Percentiles rank a stretch among this genome's conserved stretches.
Conservation (phyloP, 2,888 invertebrate species). For the Hetaerina titia region DNA sequence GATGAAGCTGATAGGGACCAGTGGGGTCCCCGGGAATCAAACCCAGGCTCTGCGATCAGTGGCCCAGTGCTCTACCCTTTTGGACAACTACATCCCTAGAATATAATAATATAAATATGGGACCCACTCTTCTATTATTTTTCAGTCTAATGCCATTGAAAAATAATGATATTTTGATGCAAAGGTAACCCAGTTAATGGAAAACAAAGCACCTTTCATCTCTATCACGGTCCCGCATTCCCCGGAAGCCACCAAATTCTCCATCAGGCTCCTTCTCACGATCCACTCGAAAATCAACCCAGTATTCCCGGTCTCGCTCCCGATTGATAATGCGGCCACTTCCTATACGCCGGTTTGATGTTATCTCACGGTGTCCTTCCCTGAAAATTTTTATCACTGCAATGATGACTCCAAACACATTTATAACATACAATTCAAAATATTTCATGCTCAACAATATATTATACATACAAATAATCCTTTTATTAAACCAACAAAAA, state of each 20-base stretch:
- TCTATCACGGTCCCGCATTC: conserved; percentile 72
- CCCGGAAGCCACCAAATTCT: conserved; percentile 75
- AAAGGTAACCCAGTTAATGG: not conserved
- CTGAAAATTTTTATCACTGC: conserved; percentile 63
- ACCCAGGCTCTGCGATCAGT: too few relatives aligned
- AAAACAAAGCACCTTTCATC: conserved; percentile 70
- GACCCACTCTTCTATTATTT: too few relatives aligned
- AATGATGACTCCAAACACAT: not conserved
- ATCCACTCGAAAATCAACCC: conserved; percentile 77
- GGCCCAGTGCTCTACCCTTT: too few relatives aligned
- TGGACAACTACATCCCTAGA: too few relatives aligned
- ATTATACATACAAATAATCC: not conserved
- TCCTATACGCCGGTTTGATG: conserved; percentile 85
- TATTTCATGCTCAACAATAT: not conserved
- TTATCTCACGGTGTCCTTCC: conserved; percentile 68
- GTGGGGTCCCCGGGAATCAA: too few relatives aligned
- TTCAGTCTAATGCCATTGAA: not conserved
- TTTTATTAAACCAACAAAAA: not conserved
- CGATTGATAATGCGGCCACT: conserved; percentile 90
- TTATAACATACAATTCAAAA: too few relatives aligned
- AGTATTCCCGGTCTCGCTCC: conserved; percentile 77
- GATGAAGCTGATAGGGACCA: too few relatives aligned
- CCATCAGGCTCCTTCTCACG: conserved; percentile 54
- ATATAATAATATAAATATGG: not conserved
- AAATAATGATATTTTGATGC: not conserved